Base-by-base conservation (phyloP, 2,113 vertebrate genomes). In the Periophthalmus modestus region DNA sequence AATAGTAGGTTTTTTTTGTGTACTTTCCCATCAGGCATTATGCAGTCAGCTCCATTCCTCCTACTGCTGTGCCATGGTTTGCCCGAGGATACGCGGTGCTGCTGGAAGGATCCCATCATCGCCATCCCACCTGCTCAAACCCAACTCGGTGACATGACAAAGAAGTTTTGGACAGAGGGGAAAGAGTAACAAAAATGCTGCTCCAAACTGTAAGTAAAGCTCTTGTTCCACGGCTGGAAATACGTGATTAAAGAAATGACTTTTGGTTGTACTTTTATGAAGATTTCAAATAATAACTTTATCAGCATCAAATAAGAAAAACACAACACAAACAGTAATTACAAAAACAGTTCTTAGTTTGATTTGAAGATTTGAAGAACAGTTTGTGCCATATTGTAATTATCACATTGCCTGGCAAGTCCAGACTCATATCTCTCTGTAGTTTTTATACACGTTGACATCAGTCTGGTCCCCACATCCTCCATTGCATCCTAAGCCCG, bases 1-100 rank as follows among this genome's bases (percentile, higher is more conserved):
- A 77, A 77, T 72, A 88, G 88, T 68, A 76, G 68, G 28, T 28
- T 71, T 87, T 71, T 87, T 85, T 83, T 89, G 81, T 87, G 87
- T 85, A 82, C 77, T 68, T 66, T 84, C 74, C 68, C 57, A 9
- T 80, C 68, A 69, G 78, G 62, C 67, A 86, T 91, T 74, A 82
- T 77, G 81, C 68, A 84, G 86, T 85, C 75, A 11, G 46, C 55
- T 36, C 73, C 68, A 71, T 61, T 72, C 78, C 66, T 83, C 79
- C 71, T 86, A 73, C 75, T 81, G 71, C 69, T 0, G 21, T 80
- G 74, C 81, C 62, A 67, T 63, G 70, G 54, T 78, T 62, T n/a
- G 74, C 79, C 80, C 0, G 71, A 81, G 85, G 83, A 81, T 68
- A 82, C 72, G 72, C 69, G 70, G 81, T 63, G 18, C 68, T 23